Evolutionary conservation across 2,888 invertebrate species (phyloP).

Genomic region (Coleophora flavipennella): DNA sequence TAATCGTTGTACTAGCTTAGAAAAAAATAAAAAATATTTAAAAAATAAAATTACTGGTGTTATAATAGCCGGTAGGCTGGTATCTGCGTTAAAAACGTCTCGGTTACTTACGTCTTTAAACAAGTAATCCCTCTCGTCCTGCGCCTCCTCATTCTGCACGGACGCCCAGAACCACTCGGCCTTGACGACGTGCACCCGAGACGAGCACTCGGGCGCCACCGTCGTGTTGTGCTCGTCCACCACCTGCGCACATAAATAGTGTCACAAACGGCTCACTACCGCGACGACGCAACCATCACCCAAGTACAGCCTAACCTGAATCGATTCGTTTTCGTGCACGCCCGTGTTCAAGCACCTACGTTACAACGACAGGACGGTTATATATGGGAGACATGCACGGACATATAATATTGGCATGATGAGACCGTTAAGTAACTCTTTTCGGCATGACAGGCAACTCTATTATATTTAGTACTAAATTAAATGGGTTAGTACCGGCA

Average conservation of each 20-base stretch:
- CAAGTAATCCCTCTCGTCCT: constrained; percentile 90
- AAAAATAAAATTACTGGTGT: too few relatives aligned
- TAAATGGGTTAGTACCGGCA: constrained; percentile 75
- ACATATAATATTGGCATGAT: constrained; percentile 5
- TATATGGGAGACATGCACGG: constrained; percentile 13
- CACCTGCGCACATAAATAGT: constrained; percentile 69
- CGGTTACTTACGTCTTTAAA: constrained; percentile 87
- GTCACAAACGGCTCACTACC: constrained; percentile 2
- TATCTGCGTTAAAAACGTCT: too few relatives aligned
- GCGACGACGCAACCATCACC: constrained; percentile 7
- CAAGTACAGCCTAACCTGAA: neutral
- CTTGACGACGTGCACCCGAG: constrained; percentile 84
- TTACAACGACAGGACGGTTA: constrained; percentile 22
- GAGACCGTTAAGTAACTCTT: constrained; percentile 28
- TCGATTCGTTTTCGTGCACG: constrained; percentile 22
- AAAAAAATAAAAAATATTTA: too few relatives aligned
- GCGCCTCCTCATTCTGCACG: constrained; percentile 94
- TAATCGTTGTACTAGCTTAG: too few relatives aligned
- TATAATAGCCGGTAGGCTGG: too few relatives aligned
- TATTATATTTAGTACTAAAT: constrained; percentile 60
- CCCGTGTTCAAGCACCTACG: constrained; percentile 32
- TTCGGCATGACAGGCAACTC: constrained; percentile 44
- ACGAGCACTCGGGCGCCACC: constrained; percentile 79
- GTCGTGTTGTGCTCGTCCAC: constrained; percentile 85
- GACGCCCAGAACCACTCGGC: constrained; percentile 99